These are phyloP conservation scores for Nycticorax nycticorax DNA, from an alignment of 2,113 vertebrate species.

Conservation along the genomic window DNA sequence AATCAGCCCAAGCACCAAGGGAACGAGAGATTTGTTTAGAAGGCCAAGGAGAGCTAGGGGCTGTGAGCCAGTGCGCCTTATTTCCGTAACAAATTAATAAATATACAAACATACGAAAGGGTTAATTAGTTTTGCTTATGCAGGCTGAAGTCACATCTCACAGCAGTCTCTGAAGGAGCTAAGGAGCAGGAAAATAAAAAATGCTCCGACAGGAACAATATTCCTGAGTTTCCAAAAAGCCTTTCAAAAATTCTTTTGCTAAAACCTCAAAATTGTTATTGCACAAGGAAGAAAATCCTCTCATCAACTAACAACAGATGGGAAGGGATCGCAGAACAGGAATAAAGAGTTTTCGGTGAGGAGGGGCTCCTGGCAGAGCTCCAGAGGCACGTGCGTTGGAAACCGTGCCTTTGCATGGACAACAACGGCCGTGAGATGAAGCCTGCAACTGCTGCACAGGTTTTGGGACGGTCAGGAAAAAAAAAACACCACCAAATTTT, in stretches of 20 bases:
- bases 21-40: background rate
- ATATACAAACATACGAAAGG: background rate
- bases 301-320: background rate
- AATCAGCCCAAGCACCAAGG: background rate
- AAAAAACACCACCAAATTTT: no score
- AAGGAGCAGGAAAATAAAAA: background rate
- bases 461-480: background rate
- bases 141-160: background rate
- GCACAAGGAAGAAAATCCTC: background rate
- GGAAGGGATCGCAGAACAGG: background rate
- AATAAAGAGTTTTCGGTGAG: accelerated
- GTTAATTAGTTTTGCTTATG: background rate
- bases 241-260: background rate
- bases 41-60: background rate
- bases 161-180: background rate
- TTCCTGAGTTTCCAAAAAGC: background rate
- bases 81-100: background rate
- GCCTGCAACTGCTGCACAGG: background rate
- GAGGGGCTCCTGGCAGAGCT: background rate
- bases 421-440: background rate
- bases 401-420: accelerated
- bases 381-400: accelerated
- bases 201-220: background rate
- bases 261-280: background rate
- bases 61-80: background rate